Evolutionary conservation across 1,140 invertebrate species (phyloP), one percentile per base, ranked within the genome.

Genomic region (Pseudomyrmex gracilis): DNA sequence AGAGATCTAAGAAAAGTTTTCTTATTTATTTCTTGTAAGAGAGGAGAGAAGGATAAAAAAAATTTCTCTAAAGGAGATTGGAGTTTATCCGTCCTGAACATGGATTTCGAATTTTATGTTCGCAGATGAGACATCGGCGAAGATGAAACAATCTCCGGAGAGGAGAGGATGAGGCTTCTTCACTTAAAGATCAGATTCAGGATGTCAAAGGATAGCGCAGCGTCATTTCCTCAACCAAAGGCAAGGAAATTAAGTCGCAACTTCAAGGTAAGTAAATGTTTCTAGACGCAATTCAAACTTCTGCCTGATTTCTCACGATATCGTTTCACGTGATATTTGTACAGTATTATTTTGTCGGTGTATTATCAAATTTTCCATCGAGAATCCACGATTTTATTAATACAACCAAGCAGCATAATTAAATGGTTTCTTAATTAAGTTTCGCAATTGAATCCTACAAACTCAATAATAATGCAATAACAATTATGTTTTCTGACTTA

Each of bases 131-230:
- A 70, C 20, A 78, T 70, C 45, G 64, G 43, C 53, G 45, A 80
- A 70, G 53, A 80, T 80, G 76, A 80, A 47, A 70, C 66, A 80
- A 70, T 80, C 66, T 60, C 53, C 53, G 66, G 43, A 9, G 51
- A 70, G 53, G 47, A 53, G 57, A 80, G 53, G 66, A 80, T 80
- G 66, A 80, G 51, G 76, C 66, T 70, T 80, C 76, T 47, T 80
- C 20, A 70, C 34, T 70, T 80, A 80, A 80, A 80, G 43, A 80
- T 70, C 76, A 70, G 76, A 80, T 58, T 80, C 76, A 80, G 76
- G 53, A 80, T 80, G 76, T 80, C 66, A 80, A 80, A 80, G 76
- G 76, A 78, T 78, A 78, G 43, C n/a, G 53, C 43, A 58, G 43
- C 20, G 53, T 80, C 66, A 80, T 80, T 49, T 70, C 45, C 66